A percentile compares a stretch with the other conserved stretches of the same genome.
Evolutionary conservation across 2,888 invertebrate genomes (phyloP).

Genomic region (Uropetala carovei): DNA sequence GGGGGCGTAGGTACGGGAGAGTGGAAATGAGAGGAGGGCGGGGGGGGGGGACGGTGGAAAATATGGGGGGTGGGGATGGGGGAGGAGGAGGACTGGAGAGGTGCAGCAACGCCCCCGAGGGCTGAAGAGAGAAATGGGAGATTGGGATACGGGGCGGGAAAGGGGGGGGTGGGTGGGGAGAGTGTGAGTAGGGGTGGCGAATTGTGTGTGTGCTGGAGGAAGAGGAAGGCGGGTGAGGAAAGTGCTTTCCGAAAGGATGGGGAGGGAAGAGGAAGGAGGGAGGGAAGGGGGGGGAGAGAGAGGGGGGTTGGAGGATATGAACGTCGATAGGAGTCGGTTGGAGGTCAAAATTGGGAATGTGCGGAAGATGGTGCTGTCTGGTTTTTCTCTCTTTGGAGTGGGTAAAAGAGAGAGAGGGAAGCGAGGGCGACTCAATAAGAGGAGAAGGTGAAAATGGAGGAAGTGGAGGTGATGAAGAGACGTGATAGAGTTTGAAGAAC

Average conservation of each 20-base stretch:
- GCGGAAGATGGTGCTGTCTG: background rate
- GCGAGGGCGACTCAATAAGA: no score
- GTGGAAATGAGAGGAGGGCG: background rate
- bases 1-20: background rate
- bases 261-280: background rate
- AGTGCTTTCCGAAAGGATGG: background rate
- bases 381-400: background rate
- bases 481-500: constrained; percentile 9
- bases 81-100: background rate
- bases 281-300: background rate
- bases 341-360: constrained; percentile 29
- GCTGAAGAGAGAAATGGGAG: background rate
- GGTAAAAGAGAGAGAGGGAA: background rate
- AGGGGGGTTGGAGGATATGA: background rate
- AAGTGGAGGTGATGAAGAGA: constrained; percentile 8
- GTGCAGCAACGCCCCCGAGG: constrained; percentile 19
- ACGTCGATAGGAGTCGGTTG: background rate
- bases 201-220: no score
- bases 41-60: background rate
- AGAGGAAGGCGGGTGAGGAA: no score
- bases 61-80: constrained; percentile 13
- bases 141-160: background rate
- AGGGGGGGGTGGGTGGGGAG: background rate
- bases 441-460: background rate
- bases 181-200: no score